Conservation (phyloP, 2,113 vertebrate genomes). For the Onychorhynchus coronatus region DNA sequence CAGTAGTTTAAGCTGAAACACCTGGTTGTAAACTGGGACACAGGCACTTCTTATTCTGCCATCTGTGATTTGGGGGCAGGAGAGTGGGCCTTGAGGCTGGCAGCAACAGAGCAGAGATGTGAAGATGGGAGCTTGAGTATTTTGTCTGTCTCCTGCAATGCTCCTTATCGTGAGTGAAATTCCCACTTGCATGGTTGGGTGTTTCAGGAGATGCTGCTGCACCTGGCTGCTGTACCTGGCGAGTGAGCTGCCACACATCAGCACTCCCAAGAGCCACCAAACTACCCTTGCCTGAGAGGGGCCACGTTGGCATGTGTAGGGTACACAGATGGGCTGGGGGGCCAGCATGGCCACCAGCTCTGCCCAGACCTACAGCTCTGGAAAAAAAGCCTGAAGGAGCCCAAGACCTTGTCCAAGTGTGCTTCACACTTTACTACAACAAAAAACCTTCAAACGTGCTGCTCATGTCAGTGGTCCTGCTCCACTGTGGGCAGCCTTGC, state of each 20-base stretch:
- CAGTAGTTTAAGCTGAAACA: not conserved
- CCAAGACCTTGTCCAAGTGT: not conserved
- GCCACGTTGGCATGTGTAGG: rapidly evolving
- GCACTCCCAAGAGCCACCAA: not conserved
- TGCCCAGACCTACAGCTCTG: not conserved
- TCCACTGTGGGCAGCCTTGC: not conserved
- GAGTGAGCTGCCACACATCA: not conserved
- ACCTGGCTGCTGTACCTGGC: not conserved
- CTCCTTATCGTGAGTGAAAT: not conserved
- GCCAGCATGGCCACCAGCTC: not conserved
- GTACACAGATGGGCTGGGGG: not conserved
- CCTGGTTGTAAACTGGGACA: not conserved
- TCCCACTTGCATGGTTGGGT: rapidly evolving
- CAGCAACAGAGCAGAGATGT: not conserved
- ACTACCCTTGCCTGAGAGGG: rapidly evolving
- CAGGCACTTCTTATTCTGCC: not conserved
- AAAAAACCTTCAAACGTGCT: not conserved
- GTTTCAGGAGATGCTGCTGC: rapidly evolving
- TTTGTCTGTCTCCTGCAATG: not conserved
- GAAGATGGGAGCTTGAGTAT: not conserved
- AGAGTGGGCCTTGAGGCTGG: not conserved
- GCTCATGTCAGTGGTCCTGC: rapidly evolving
- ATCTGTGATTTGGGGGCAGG: not conserved
- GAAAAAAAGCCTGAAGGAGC: not conserved
- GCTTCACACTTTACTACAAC: not conserved